Percentiles rank a stretch among this genome's conserved stretches.
Evolutionary conservation across 2,888 invertebrate genomes (phyloP).

Genomic region (Ferdinandea cuprea): DNA sequence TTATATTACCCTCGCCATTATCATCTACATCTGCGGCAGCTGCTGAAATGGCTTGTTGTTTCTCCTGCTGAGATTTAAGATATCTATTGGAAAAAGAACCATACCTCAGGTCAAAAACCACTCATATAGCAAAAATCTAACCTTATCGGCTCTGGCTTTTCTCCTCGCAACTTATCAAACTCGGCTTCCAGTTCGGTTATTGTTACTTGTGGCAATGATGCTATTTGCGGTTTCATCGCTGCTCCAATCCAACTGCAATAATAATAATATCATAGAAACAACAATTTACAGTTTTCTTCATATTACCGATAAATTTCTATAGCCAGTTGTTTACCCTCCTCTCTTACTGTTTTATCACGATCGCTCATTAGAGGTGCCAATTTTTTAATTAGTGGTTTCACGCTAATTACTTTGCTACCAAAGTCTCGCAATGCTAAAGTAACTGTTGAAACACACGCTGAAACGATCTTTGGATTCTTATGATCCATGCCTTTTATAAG

Average conservation of each 20-base stretch:
- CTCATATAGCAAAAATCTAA: constrained; percentile 42
- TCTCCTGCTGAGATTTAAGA: constrained; percentile 83
- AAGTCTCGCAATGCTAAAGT: constrained; percentile 93
- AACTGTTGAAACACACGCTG: constrained; percentile 90
- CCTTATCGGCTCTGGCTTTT: constrained; percentile 81
- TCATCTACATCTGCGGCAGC: constrained; percentile 83
- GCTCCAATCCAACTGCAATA: constrained; percentile 90
- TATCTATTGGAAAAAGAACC: constrained; percentile 77
- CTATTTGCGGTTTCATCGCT: constrained; percentile 93
- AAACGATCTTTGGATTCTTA: constrained; percentile 97
- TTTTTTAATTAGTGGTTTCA: constrained; percentile 95
- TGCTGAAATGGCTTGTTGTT: constrained; percentile 80
- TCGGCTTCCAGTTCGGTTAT: constrained; percentile 94
- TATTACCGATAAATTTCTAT: constrained; percentile 93
- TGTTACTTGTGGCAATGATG: constrained; percentile 94
- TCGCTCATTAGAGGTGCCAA: constrained; percentile 93
- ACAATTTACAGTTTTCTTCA: not conserved
- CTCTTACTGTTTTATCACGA: constrained; percentile 94
- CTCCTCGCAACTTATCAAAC: constrained; percentile 88
- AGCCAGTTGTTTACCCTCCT: constrained; percentile 95
- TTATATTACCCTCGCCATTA: constrained; percentile 79
- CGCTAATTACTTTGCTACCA: constrained; percentile 94
- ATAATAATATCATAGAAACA: constrained; percentile 3
- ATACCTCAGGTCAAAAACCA: not conserved
- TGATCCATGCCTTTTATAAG: constrained; percentile 96